phyloP scores from a whole-genome alignment of 2,888 invertebrate species.

The Drosophila fungiperda region DNA sequence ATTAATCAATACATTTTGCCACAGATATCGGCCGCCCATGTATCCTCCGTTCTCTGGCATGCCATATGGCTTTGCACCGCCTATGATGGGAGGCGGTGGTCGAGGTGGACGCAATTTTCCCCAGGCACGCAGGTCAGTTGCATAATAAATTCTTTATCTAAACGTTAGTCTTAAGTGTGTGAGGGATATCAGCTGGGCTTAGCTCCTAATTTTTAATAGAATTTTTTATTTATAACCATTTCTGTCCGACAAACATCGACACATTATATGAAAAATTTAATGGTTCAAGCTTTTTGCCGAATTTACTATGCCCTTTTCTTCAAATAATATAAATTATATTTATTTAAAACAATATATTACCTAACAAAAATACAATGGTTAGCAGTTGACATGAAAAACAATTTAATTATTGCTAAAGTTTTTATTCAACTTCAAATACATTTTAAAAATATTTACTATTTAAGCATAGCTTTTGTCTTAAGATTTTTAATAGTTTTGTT shows the following conservation, averaged over 20 bases:
- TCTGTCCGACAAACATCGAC: conserved; percentile 11
- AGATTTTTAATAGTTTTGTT: neutral
- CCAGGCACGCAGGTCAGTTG: conserved; percentile 67
- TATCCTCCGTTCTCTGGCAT: conserved; percentile 85
- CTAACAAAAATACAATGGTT: neutral
- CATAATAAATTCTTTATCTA: conserved; percentile 6
- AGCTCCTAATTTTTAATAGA: neutral
- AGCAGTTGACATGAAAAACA: neutral
- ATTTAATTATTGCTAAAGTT: neutral
- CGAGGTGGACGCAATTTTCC: conserved; percentile 85
- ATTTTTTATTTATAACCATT: neutral
- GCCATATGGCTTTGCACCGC: conserved; percentile 86
- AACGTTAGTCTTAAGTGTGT: conserved; percentile 11
- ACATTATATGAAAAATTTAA: neutral
- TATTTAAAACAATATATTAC: neutral
- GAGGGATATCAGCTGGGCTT: neutral
- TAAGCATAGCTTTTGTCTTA: neutral
- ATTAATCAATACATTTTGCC: neutral
- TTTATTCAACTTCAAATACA: neutral
- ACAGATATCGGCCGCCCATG: conserved; percentile 81
- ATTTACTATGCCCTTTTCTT: neutral
- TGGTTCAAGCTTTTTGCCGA: neutral
- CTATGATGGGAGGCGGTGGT: conserved; percentile 85
- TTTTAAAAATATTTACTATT: neutral
- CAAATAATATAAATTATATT: neutral